Evolutionary conservation across 1,140 invertebrate species (phyloP), one percentile per base, ranked within the genome.

Genomic region (Ptiloglossa arizonensis): DNA sequence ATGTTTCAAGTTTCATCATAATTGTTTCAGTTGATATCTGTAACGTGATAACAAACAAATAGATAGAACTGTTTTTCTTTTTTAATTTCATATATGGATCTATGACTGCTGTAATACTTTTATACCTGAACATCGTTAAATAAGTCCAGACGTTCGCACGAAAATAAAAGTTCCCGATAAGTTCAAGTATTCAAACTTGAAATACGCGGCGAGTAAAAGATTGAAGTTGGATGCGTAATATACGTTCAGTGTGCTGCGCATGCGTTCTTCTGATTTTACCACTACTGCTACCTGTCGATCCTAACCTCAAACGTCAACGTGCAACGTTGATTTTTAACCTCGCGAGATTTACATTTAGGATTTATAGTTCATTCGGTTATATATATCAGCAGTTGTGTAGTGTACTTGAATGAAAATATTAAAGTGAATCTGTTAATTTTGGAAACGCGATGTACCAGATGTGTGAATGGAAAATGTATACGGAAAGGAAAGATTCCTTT

Each of bases 271-370:
- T 62, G 29, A 69, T 73, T 62, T 50, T 56, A 64, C 80, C 60
- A 67, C 66, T 70, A 81, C 78, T 83, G 86, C 89, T 91, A 90
- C 89, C 89, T 90, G 88, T 90, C 90, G 90, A 90, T 89, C 89
- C 87, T 90, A 90, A 91, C 90, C 89, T 90, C 82, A 90, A 91
- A 90, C 86, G 88, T 89, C 89, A 89, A 88, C 83, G 86, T 85
- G 64, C 71, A 59, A 69, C 59, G 82, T 73, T 70, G 81, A 82
- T 82, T 82, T 84, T 73, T 80, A 80, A 83, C 69, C 80, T 84
- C 71, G 76, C 63, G 68, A 71, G n/a, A 19, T 69, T 68, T 48
- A 62, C 41, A 64, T 68, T 66, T 76, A 70, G n/a, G 52, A 52
- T 79, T 75, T 62, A 62, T 63, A 54, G 57, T 71, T 71, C 27